phyloP scores from a whole-genome alignment of 1,140 invertebrate species.

The Lordiphosa stackelbergi region DNA sequence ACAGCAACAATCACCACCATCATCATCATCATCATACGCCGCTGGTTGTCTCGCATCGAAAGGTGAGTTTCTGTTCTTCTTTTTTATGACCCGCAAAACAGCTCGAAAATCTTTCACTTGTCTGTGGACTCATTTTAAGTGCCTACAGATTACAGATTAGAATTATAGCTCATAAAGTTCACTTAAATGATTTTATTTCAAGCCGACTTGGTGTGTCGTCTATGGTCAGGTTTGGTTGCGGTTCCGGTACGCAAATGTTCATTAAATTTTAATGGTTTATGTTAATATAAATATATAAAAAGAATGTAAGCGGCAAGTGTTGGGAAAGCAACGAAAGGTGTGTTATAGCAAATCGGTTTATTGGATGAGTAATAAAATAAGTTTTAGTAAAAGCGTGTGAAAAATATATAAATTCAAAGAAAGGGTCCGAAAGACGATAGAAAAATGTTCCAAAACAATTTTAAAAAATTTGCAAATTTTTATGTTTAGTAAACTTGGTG shows the following conservation, averaged over 20 bases:
- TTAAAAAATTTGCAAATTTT: too few relatives aligned
- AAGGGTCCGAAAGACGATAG: too few relatives aligned
- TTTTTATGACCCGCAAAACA: conserved; percentile 39
- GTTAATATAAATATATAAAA: conserved; percentile 33
- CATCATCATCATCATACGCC: conserved; percentile 29
- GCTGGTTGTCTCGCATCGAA: conserved; percentile 60
- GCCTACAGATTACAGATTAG: conserved; percentile 62
- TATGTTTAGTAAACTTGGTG: too few relatives aligned
- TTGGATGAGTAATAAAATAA: too few relatives aligned
- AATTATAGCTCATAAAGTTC: conserved; percentile 60
- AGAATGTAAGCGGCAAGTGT: too few relatives aligned
- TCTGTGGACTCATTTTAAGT: conserved; percentile 28
- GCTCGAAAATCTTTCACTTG: conserved; percentile 44
- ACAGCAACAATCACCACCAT: conserved; percentile 50
- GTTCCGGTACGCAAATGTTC: conserved; percentile 52
- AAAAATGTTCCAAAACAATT: too few relatives aligned
- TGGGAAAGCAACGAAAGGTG: neutral
- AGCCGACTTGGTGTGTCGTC: neutral
- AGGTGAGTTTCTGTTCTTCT: conserved; percentile 48
- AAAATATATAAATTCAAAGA: too few relatives aligned
- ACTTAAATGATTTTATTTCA: conserved; percentile 53
- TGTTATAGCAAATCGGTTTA: neutral
- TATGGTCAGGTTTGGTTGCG: conserved; percentile 28
- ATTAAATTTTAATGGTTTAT: conserved; percentile 62
- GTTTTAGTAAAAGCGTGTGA: too few relatives aligned